Percentiles rank a stretch among this genome's conserved stretches.
phyloP scores from a whole-genome alignment of 37 sponge, comb jelly and placozoan genomes.

The Ephydatia muelleri region DNA sequence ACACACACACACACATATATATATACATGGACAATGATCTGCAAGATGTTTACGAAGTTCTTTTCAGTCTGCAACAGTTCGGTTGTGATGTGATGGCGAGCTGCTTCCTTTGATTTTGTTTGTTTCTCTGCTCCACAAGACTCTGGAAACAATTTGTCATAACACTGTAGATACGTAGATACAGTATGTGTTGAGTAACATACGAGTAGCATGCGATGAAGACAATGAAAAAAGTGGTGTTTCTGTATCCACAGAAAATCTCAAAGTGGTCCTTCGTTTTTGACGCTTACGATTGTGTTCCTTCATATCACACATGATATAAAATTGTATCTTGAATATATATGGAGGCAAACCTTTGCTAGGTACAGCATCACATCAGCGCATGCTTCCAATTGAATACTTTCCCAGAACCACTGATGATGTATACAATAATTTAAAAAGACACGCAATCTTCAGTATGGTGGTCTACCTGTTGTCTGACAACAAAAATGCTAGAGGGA shows the following conservation, averaged over 20 bases:
- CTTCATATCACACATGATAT: background rate
- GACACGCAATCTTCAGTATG: background rate
- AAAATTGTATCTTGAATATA: background rate
- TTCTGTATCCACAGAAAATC: background rate
- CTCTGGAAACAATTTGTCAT: slow-evolving; percentile 4
- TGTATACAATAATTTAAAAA: slow-evolving; percentile 2
- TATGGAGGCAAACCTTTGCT: slow-evolving; percentile 53
- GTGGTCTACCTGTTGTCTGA: slow-evolving; percentile 73
- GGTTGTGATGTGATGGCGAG: slow-evolving; percentile 75
- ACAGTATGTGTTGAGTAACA: background rate
- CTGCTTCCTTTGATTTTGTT: slow-evolving; percentile 40
- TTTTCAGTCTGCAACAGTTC: slow-evolving; percentile 93
- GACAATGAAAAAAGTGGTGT: background rate
- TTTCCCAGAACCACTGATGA: slow-evolving; percentile 97
- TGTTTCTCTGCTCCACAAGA: slow-evolving; percentile 2
- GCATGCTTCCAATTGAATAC: slow-evolving; percentile 92
- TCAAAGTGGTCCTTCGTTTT: background rate
- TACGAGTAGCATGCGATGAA: background rate
- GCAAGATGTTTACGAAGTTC: slow-evolving; percentile 85
- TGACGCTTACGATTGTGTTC: background rate
- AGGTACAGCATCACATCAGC: slow-evolving; percentile 88
- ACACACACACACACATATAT: background rate
- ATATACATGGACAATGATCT: slow-evolving; percentile 70
- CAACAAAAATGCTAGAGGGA: slow-evolving; percentile 62
- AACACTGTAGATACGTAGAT: background rate